Conservation (phyloP, 2,113 vertebrate species). For the Grammomys surdaster region DNA sequence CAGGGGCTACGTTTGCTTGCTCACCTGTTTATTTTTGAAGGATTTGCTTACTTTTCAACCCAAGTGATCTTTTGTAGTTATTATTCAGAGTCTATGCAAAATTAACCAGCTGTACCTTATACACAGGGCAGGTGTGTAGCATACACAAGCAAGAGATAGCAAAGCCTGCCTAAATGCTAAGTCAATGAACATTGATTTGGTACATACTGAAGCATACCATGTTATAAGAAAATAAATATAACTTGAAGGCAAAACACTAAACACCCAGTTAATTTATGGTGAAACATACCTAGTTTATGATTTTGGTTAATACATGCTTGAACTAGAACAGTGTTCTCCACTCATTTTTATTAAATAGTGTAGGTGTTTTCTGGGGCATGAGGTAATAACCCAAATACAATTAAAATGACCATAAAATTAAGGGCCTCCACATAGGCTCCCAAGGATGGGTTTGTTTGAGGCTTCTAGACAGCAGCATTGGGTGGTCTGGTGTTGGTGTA, state of each 20-base stretch:
- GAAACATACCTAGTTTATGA: constrained; percentile 82
- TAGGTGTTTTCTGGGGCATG: constrained; percentile 74
- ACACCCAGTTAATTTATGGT: constrained; percentile 80
- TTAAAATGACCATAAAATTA: constrained; percentile 83
- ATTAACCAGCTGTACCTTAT: background rate
- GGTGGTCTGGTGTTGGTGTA: constrained; percentile 85
- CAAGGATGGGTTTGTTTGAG: constrained; percentile 82
- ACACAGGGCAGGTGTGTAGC: background rate
- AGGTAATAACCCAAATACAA: constrained; percentile 86
- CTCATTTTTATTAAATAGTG: constrained; percentile 80
- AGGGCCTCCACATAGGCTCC: constrained; percentile 69
- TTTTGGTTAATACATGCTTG: constrained; percentile 82
- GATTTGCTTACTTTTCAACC: constrained; percentile 33
- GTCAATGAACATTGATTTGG: constrained; percentile 63
- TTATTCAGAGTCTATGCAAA: constrained; percentile 39
- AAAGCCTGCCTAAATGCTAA: constrained; percentile 65
- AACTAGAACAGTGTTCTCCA: constrained; percentile 75
- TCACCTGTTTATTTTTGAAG: background rate
- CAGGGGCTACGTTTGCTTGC: background rate
- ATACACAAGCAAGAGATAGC: constrained; percentile 28
- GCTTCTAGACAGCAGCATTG: constrained; percentile 83
- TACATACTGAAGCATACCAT: constrained; percentile 51
- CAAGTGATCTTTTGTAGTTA: background rate
- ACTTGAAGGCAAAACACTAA: constrained; percentile 83
- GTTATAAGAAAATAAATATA: constrained; percentile 79